A percentile compares a stretch with the other conserved stretches of the same genome.
phyloP scores from a whole-genome alignment of 2,888 invertebrate genomes.

The Euplagia quadripunctaria region DNA sequence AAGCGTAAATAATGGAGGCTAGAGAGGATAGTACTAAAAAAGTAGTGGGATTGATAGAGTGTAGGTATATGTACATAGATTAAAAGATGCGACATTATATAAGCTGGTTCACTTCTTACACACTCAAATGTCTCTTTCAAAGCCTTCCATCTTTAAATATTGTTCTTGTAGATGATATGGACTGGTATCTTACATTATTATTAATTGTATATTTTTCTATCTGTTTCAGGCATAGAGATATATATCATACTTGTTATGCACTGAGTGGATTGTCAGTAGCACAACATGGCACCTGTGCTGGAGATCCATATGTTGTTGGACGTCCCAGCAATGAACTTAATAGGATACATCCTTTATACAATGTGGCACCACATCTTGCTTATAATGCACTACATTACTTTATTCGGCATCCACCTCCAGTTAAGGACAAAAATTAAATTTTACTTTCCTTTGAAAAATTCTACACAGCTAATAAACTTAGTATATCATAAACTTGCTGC shows the following conservation, averaged over 20 bases:
- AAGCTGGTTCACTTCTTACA: too few species aligned
- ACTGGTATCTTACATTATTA: background rate
- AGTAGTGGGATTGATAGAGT: too few species aligned
- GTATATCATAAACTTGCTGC: constrained; percentile 1
- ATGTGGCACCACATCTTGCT: constrained; percentile 90
- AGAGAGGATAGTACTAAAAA: too few species aligned
- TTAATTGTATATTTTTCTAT: background rate
- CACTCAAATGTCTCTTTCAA: too few species aligned
- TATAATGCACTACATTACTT: constrained; percentile 85
- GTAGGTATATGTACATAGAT: too few species aligned
- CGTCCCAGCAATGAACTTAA: constrained; percentile 90
- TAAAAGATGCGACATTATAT: too few species aligned
- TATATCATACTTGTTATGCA: constrained; percentile 99
- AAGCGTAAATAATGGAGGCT: too few species aligned
- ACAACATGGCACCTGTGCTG: constrained; percentile 89
- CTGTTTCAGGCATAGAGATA: constrained; percentile 92
- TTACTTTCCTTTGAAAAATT: background rate
- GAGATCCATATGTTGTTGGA: constrained; percentile 89
- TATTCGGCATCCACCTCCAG: constrained; percentile 80
- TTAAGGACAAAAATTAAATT: constrained; percentile 75
- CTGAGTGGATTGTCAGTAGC: constrained; percentile 97
- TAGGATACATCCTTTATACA: constrained; percentile 94
- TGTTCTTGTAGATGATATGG: too few species aligned
- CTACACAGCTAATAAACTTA: background rate
- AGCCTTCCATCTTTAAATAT: too few species aligned